A percentile compares a stretch with the other conserved stretches of the same genome.
phyloP scores from a whole-genome alignment of 2,113 vertebrate genomes.

The Pelecanoides urinatrix region DNA sequence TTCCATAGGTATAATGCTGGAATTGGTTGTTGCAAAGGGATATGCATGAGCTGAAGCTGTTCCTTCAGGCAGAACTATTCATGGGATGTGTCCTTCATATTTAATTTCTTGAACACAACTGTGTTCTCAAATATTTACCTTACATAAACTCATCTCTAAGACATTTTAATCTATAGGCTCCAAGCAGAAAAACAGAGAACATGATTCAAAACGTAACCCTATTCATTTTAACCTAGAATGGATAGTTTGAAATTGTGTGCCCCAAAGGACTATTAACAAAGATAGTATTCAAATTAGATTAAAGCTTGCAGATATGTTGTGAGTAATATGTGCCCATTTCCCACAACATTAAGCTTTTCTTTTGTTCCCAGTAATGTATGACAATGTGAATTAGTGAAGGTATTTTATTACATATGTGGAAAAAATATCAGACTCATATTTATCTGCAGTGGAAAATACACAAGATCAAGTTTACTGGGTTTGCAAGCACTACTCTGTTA shows the following conservation, averaged over 20 bases:
- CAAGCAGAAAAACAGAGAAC: neutral
- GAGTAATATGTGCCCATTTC: constrained; percentile 20
- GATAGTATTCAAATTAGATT: constrained; percentile 30
- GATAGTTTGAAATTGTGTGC: neutral
- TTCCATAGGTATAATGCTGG: neutral
- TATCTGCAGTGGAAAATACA: neutral
- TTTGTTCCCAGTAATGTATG: neutral
- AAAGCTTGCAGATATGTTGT: neutral
- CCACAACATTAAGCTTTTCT: neutral
- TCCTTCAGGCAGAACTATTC: neutral
- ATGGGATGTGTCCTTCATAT: neutral
- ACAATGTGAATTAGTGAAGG: neutral
- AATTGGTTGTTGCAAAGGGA: neutral
- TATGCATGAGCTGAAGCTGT: neutral
- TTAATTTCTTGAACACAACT: neutral
- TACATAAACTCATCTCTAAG: neutral
- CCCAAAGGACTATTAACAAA: constrained; percentile 13
- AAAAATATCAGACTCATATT: neutral
- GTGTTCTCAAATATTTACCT: neutral
- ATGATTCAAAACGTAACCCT: neutral
- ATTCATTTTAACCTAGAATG: neutral
- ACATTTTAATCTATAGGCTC: neutral
- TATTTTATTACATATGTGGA: constrained; percentile 1
- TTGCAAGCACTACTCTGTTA: neutral
- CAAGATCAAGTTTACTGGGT: neutral